A percentile compares a stretch with the other conserved stretches of the same genome.
Conservation (phyloP, 2,113 vertebrate genomes). For the Opisthocomus hoazin region DNA sequence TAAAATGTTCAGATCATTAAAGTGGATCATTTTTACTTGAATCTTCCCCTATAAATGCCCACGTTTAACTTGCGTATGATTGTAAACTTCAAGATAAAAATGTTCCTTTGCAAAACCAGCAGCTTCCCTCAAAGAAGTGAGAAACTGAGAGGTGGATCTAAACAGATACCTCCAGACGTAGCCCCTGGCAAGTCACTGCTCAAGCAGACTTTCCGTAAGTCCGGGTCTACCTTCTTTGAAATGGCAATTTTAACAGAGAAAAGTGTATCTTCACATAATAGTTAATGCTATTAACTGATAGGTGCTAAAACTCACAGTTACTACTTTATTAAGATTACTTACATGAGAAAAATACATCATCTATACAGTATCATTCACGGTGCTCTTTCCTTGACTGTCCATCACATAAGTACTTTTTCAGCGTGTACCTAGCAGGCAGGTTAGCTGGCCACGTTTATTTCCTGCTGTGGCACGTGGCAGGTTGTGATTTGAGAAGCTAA, state of each 20-base stretch:
- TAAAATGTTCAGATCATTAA: background rate
- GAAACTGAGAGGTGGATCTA: background rate
- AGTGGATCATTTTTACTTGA: background rate
- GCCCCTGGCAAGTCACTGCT: background rate
- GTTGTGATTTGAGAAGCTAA: background rate
- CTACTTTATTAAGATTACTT: constrained; percentile 1
- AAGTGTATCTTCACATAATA: background rate
- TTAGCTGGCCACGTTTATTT: background rate
- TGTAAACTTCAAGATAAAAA: background rate
- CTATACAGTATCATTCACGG: background rate
- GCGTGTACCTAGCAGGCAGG: background rate
- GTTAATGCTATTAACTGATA: background rate
- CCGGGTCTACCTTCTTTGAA: background rate
- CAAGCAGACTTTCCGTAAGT: background rate
- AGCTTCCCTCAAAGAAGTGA: background rate
- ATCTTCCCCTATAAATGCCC: background rate
- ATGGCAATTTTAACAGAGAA: background rate
- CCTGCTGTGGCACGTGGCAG: background rate
- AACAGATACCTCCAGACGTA: background rate
- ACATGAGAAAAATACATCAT: background rate
- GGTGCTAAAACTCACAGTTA: constrained; percentile 40
- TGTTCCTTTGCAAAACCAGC: background rate
- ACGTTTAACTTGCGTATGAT: background rate
- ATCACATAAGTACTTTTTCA: background rate
- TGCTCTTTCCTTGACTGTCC: background rate